Conservation (phyloP, 2,888 invertebrate genomes). For the Agrotis puta region DNA sequence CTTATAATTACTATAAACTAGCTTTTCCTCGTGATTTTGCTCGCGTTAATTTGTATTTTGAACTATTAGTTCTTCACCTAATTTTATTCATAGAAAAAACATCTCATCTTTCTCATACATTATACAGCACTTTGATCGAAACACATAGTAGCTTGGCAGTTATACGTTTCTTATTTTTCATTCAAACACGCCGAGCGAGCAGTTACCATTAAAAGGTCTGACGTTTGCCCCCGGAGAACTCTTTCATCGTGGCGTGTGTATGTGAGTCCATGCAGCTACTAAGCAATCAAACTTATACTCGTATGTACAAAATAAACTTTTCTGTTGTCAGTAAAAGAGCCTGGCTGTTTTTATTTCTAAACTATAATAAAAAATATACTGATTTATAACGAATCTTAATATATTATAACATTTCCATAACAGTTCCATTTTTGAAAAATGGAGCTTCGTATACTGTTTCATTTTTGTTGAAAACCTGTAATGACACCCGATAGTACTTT, state of each 20-base stretch:
- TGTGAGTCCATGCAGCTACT: conserved; percentile 70
- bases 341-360: no score
- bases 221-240: conserved; percentile 83
- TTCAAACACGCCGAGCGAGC: conserved; percentile 78
- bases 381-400: no score
- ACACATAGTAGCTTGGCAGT: conserved; percentile 55
- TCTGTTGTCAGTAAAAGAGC: not conserved
- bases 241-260: conserved; percentile 78
- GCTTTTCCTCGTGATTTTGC: not conserved
- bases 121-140: conserved; percentile 17
- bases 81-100: no score
- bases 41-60: no score
- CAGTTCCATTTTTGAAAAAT: no score
- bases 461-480: no score
- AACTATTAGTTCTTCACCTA: no score
- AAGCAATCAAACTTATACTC: conserved; percentile 51
- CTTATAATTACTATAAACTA: not conserved
- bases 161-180: conserved; percentile 78
- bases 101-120: not conserved
- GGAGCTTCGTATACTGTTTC: no score
- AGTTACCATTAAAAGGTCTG: conserved; percentile 85
- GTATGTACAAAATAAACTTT: not conserved
- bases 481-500: no score
- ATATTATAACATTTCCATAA: no score
- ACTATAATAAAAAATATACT: no score